Evolutionary conservation across 2,113 vertebrate species (phyloP), one percentile per base, ranked within the genome.

Genomic region (Eurystomus gularis): DNA sequence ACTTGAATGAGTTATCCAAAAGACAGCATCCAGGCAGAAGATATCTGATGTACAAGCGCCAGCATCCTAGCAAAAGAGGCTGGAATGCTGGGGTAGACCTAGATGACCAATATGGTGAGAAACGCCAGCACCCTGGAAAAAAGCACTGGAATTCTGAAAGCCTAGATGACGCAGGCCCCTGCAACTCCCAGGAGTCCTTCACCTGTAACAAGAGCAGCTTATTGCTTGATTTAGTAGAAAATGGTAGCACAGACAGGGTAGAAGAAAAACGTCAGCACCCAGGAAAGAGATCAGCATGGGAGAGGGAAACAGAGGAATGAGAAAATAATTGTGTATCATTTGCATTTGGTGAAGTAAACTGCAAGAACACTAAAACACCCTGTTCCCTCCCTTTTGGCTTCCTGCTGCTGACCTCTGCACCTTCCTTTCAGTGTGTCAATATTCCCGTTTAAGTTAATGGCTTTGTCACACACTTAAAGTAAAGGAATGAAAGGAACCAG

Each of bases 251-350:
- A 94, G 97, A 91, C 35, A 97, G 96, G 24, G 29, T 20, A 24
- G 98, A 98, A 89, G 98, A 98, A 97, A 99, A 99, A 97, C 97
- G 98, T 49, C 99, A 99, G 91, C 99, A 99, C 71, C 99, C 99
- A 13, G 99, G 99, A 17, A 98, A 98, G 95, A 98, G 98, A 91
- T 97, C 97, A 44, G 96, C 96, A 25, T 86, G 96, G 82, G 98
- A 97, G 65, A 97, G 97, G n/a, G 98, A 98, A 88, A 97, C 95
- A 46, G 96, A 96, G 78, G 97, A 98, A 91, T 99, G 96, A 98
- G n/a, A 61, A 82, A 82, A 75, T 49, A 52, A 70, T 82, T 89
- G 64, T 60, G 31, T 57, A 76, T 72, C 20, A 10, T 69, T 83
- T 79, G 46, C 70, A 85, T 54, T 78, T 75, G 49, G 42, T 76